Evolutionary conservation across 1,140 invertebrate species (phyloP).

Genomic region (Eueides isabella): DNA sequence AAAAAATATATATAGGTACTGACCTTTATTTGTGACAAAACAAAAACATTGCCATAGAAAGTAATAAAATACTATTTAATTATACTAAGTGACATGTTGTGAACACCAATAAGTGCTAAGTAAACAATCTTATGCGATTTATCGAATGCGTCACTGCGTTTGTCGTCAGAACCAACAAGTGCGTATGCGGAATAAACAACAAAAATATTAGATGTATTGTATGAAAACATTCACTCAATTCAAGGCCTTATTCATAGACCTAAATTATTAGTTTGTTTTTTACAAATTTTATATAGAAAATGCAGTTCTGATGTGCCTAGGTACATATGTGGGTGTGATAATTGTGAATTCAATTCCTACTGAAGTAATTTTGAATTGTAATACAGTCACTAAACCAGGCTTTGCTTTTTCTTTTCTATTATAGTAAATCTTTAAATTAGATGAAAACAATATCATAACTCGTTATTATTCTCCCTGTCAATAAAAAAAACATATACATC

Average conservation of each 20-base stretch:
- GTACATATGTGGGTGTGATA: background rate
- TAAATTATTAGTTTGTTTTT: background rate
- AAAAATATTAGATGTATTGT: conserved; percentile 3
- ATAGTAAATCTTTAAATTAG: no score
- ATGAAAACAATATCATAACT: no score
- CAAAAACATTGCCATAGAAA: conserved; percentile 1
- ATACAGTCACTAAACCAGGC: no score
- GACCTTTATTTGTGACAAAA: background rate
- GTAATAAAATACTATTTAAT: background rate
- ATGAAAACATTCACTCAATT: conserved; percentile 1
- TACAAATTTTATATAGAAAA: background rate
- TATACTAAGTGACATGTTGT: background rate
- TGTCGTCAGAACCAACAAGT: background rate
- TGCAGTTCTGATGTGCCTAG: no score
- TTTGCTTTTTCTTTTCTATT: no score
- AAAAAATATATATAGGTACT: background rate
- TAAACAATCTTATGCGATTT: conserved; percentile 10
- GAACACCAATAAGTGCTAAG: background rate
- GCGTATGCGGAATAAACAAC: conserved; percentile 11
- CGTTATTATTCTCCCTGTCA: no score
- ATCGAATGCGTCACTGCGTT: conserved; percentile 7
- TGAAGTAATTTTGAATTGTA: no score
- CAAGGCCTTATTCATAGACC: background rate
- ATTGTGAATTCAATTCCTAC: background rate
- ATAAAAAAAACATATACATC: no score